These are phyloP conservation scores for Lasioglossum oenotherae DNA, from an alignment of 2,888 invertebrate genomes.

Conservation along the genomic window DNA sequence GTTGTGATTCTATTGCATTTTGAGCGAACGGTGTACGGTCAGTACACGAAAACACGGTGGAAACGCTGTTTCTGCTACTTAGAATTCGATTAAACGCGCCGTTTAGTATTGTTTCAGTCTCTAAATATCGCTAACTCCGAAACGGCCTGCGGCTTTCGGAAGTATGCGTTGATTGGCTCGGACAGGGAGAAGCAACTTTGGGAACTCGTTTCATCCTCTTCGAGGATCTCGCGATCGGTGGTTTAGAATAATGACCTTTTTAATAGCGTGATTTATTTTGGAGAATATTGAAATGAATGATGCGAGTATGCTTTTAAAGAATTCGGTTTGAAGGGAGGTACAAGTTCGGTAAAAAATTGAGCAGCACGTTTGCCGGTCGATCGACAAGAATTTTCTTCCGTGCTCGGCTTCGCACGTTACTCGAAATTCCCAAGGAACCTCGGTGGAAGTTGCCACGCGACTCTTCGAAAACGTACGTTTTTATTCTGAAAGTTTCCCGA, in stretches of 20 bases:
- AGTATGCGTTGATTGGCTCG: background rate
- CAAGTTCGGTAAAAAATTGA: background rate
- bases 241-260: background rate
- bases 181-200: background rate
- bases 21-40: background rate
- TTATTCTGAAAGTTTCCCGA: slow-evolving; percentile 23
- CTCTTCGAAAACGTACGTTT: background rate
- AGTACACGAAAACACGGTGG: background rate
- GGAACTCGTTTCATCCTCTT: background rate
- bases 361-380: background rate
- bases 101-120: background rate
- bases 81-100: background rate
- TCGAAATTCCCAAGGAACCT: slow-evolving; percentile 22
- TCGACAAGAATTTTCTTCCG: background rate
- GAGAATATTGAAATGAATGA: background rate
- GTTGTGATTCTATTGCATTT: background rate
- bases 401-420: background rate
- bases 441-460: background rate
- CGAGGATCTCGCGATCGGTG: background rate
- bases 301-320: background rate
- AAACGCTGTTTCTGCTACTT: background rate
- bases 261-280: background rate
- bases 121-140: slow-evolving; percentile 3
- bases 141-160: background rate
- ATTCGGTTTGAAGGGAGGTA: no score